Percentiles rank a stretch among this genome's conserved stretches.
These are phyloP conservation scores for Amphiduros pacificus DNA, from an alignment of 2,888 invertebrate genomes.

Conservation along the genomic window DNA sequence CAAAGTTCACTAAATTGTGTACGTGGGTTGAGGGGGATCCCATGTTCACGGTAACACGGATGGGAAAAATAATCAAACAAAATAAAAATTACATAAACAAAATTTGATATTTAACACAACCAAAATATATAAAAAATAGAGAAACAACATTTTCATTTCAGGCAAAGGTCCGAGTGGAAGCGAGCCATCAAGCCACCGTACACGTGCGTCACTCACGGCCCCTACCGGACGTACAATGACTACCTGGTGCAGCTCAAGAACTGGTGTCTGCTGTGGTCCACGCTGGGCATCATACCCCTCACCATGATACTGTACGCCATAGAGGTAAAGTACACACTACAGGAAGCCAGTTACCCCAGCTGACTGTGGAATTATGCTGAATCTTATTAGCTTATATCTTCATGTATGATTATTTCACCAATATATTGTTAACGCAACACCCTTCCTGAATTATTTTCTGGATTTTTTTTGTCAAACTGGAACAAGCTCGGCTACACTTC, in stretches of 20 bases:
- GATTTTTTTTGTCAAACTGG: too few species aligned
- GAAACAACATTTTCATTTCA: neutral
- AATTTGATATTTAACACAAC: neutral
- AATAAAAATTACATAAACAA: neutral
- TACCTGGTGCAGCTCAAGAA: constrained; percentile 48
- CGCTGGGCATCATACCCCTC: constrained; percentile 52
- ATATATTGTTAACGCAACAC: too few species aligned
- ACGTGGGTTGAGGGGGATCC: too few species aligned
- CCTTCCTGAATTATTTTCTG: too few species aligned
- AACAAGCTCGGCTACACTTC: too few species aligned
- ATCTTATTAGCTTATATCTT: too few species aligned
- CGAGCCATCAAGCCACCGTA: constrained; percentile 48
- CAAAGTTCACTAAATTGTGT: too few species aligned
- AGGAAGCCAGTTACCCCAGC: too few species aligned
- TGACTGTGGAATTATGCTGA: too few species aligned
- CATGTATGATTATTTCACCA: too few species aligned
- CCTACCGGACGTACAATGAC: constrained; percentile 53
- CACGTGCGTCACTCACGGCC: constrained; percentile 50
- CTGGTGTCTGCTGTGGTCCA: constrained; percentile 55
- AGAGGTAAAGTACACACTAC: constrained; percentile 36
- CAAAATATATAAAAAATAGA: neutral
- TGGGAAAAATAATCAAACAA: neutral
- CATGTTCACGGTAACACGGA: neutral
- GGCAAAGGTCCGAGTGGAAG: neutral
- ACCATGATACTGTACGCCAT: constrained; percentile 50